These are phyloP conservation scores for Charina bottae DNA, from an alignment of 2,113 vertebrate species.

Conservation along the genomic window DNA sequence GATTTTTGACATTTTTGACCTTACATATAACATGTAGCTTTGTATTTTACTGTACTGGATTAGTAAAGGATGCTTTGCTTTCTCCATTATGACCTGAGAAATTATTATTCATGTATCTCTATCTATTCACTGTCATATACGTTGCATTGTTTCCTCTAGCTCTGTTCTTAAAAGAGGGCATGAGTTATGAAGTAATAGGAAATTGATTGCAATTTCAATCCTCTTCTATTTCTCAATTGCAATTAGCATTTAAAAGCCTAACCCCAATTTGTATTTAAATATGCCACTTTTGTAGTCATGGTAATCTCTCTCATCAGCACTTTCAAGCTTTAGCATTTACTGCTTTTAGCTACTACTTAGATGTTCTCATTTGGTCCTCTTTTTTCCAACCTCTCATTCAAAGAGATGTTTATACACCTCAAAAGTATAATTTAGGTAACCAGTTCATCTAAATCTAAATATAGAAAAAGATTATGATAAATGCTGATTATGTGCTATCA, in stretches of 20 bases:
- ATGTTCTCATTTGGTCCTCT: constrained; percentile 38
- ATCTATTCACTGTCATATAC: constrained; percentile 2
- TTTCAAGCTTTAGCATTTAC: constrained; percentile 65
- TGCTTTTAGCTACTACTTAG: constrained; percentile 50
- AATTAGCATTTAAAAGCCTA: constrained; percentile 74
- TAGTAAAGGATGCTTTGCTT: neutral
- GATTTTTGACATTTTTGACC: neutral
- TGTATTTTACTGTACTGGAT: neutral
- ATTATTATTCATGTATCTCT: neutral
- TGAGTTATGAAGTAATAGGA: constrained; percentile 29
- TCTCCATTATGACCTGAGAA: neutral
- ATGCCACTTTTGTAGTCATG: constrained; percentile 74
- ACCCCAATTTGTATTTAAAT: constrained; percentile 74
- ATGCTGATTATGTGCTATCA: neutral
- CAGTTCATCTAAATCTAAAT: neutral
- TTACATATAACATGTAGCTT: neutral
- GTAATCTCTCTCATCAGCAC: constrained; percentile 60
- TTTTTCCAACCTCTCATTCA: constrained; percentile 28
- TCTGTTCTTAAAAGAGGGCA: constrained; percentile 18
- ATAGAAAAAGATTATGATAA: neutral
- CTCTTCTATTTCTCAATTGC: constrained; percentile 52
- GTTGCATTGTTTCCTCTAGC: constrained; percentile 25
- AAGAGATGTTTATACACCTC: constrained; percentile 26
- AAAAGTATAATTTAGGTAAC: constrained; percentile 4
- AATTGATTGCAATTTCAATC: constrained; percentile 51